Evolutionary conservation across 1,140 invertebrate genomes (phyloP).

Genomic region (Drosophila ficusphila): DNA sequence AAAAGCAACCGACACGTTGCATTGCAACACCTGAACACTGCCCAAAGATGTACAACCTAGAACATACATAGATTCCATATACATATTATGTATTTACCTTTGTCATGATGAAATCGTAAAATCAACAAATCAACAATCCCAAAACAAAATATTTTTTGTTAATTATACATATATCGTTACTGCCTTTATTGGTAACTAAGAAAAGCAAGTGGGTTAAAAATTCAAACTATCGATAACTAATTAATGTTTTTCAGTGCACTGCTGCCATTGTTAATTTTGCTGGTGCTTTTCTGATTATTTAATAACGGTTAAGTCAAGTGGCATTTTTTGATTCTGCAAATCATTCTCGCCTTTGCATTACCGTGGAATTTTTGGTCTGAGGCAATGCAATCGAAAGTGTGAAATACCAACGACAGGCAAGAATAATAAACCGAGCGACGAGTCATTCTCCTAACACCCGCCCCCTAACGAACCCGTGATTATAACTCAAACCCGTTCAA

Average conservation of each 20-base stretch:
- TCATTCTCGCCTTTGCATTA: slow-evolving; percentile 64
- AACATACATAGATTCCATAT: too few relatives aligned
- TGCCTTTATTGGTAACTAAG: too few relatives aligned
- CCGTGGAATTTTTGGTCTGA: slow-evolving; percentile 49
- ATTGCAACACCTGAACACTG: slow-evolving; percentile 17
- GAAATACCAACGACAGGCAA: slow-evolving; percentile 40
- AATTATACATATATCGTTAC: too few relatives aligned
- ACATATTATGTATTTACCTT: too few relatives aligned
- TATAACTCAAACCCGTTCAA: slow-evolving; percentile 38
- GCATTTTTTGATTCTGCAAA: slow-evolving; percentile 71
- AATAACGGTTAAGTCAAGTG: slow-evolving; percentile 78
- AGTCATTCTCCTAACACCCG: slow-evolving; percentile 27
- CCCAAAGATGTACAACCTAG: background rate
- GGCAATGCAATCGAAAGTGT: slow-evolving; percentile 56
- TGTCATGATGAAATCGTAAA: too few relatives aligned
- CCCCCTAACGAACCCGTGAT: slow-evolving; percentile 5
- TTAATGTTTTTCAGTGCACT: background rate
- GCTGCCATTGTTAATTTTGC: slow-evolving; percentile 29
- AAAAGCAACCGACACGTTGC: slow-evolving; percentile 30
- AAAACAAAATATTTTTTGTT: too few relatives aligned
- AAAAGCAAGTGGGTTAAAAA: too few relatives aligned
- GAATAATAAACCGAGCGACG: slow-evolving; percentile 45
- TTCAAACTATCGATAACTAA: too few relatives aligned
- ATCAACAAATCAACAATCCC: too few relatives aligned
- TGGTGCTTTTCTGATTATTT: slow-evolving; percentile 61